Evolutionary conservation across 2,113 vertebrate genomes (phyloP), one percentile per base, ranked within the genome.

Genomic region (Hirundichthys speculiger): DNA sequence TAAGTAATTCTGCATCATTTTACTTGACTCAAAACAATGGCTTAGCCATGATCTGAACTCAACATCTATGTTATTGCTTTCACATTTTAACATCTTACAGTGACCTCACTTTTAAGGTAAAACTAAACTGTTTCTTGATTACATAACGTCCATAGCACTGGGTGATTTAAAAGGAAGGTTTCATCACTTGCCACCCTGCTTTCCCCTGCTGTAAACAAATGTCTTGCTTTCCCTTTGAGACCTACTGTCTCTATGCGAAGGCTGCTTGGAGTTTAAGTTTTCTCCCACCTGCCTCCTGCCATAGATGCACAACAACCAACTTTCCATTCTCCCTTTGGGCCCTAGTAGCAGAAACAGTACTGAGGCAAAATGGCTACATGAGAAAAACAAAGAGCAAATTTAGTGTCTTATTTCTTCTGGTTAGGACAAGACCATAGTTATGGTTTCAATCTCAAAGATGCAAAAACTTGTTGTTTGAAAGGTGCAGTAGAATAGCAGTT

Each of bases 271-370:
- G 40, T 63, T 63, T 40, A 47, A 74, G 53, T 74, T 81, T 69
- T 80, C 72, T 83, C 82, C 82, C 86, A 89, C 65, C 73, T 71
- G 77, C 64, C 81, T 86, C 86, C 53, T 68, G 86, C 76, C 75
- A 79, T 15, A 53, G 50, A 86, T 61, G 46, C 61, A 86, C 73
- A 80, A 68, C 75, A 75, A 67, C 73, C 61, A 64, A 77, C 77
- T 77, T 80, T 71, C 69, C 72, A 79, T 69, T 42, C 58, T 71
- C 68, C 82, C 75, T 10, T 7, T 53, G 51, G 74, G 30, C 50
- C 53, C 72, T 38, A 58, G 64, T 53, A 72, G 48, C 42, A 78
- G 45, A 52, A 74, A 69, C 55, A 69, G 50, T 66, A 53, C 60
- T 25, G 18, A 50, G 54, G 75, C 50, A 62, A 64, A 79, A 68